Evolutionary conservation across 2,113 vertebrate species (phyloP).

Genomic region (Hemibagrus wyckioides): DNA sequence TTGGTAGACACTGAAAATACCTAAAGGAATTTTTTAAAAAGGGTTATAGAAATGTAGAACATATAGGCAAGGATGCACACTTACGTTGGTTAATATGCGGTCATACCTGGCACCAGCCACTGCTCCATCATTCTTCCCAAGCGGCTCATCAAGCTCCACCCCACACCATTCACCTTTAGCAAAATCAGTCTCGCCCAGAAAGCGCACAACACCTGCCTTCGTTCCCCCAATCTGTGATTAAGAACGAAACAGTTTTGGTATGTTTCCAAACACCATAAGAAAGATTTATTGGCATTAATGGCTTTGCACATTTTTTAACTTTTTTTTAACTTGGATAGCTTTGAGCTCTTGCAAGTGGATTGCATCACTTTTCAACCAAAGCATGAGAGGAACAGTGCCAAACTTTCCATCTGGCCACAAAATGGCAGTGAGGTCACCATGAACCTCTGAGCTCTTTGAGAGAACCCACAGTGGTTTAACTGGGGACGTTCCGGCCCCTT

Average conservation of each 20-base stretch:
- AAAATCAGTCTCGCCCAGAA: slow-evolving; percentile 94
- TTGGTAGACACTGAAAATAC: slow-evolving; percentile 96
- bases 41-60: neutral
- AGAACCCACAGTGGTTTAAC: neutral
- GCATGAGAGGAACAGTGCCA: neutral
- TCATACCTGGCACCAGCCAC: slow-evolving; percentile 91
- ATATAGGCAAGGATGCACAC: neutral
- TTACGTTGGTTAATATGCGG: neutral
- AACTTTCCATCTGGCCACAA: neutral
- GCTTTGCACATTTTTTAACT: no score
- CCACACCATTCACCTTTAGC: slow-evolving; percentile 99
- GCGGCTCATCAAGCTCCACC: slow-evolving; percentile 93
- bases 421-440: slow-evolving; percentile 18
- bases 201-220: slow-evolving; percentile 95
- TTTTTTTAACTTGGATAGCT: neutral
- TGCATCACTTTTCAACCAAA: slow-evolving; percentile 1
- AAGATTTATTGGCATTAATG: neutral
- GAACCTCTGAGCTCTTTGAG: neutral
- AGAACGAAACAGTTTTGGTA: neutral
- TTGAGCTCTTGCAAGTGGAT: neutral
- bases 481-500: neutral
- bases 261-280: neutral
- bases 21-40: slow-evolving; percentile 66
- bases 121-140: slow-evolving; percentile 97
- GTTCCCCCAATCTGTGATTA: slow-evolving; percentile 86